phyloP scores from a whole-genome alignment of 2,797 vertebrate genomes.

The Falco berigora region DNA sequence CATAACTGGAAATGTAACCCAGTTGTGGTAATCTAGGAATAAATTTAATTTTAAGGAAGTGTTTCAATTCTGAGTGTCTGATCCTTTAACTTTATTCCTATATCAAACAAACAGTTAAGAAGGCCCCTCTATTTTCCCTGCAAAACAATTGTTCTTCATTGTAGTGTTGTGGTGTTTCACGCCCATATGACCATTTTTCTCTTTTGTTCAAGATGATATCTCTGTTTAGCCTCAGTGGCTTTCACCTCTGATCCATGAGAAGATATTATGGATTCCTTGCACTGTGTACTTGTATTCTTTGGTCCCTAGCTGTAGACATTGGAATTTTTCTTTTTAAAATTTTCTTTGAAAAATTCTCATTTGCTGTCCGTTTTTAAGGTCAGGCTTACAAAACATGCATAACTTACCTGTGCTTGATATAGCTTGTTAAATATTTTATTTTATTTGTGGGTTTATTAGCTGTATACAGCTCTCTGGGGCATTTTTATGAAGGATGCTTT shows the following conservation, averaged over 20 bases:
- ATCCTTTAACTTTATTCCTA: background rate
- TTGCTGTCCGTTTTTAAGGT: slow-evolving; percentile 11
- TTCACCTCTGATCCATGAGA: background rate
- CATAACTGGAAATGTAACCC: background rate
- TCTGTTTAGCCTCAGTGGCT: background rate
- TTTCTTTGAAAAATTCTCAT: background rate
- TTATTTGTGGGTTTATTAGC: slow-evolving; percentile 50
- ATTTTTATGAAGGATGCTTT: slow-evolving; percentile 23
- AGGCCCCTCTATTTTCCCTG: background rate
- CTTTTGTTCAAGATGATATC: background rate
- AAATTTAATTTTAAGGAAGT: background rate
- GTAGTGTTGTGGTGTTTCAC: background rate
- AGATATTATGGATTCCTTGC: background rate
- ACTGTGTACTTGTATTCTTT: background rate
- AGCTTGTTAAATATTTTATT: slow-evolving; percentile 55
- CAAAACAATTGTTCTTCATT: background rate
- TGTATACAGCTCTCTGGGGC: background rate
- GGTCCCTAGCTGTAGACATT: background rate
- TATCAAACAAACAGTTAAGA: background rate
- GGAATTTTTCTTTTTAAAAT: background rate
- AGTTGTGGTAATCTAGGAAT: background rate
- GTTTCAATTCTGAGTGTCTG: background rate
- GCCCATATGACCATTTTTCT: background rate
- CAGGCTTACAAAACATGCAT: background rate
- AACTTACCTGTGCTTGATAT: background rate